Conservation (phyloP, 2,888 invertebrate species). For the Eupelmus urozonus region DNA sequence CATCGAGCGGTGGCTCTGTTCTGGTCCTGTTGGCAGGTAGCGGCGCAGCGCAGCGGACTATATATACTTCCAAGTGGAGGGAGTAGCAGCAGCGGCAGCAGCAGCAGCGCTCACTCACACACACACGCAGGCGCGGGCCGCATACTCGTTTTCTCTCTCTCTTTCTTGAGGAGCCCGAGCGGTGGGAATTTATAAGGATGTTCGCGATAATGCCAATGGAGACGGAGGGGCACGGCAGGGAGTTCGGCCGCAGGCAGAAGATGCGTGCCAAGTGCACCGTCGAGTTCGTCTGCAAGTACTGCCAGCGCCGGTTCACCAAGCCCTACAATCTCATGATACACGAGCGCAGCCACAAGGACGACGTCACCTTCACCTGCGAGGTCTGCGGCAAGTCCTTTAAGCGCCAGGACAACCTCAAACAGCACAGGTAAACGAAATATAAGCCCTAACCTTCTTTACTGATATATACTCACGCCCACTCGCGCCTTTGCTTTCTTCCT, state of each 20-base stretch:
- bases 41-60: conserved; percentile 61
- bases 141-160: too few relatives aligned
- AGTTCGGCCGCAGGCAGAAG: conserved; percentile 83
- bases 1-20: background rate
- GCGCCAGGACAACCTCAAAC: conserved; percentile 94
- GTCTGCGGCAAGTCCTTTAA: conserved; percentile 97
- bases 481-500: background rate
- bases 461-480: background rate
- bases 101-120: conserved; percentile 17
- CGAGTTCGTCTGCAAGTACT: conserved; percentile 98
- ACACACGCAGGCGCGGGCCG: background rate
- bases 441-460: background rate
- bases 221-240: conserved; percentile 77
- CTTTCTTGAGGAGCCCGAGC: conserved; percentile 64
- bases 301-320: conserved; percentile 97
- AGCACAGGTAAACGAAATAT: conserved; percentile 84
- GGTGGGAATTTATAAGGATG: conserved; percentile 78
- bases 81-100: conserved; percentile 58
- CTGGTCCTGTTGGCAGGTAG: conserved; percentile 55
- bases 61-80: conserved; percentile 53
- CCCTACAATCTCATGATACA: conserved; percentile 98
- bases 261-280: conserved; percentile 77
- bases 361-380: conserved; percentile 96
- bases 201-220: conserved; percentile 78
- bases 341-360: conserved; percentile 97